phyloP scores from a whole-genome alignment of 2,888 invertebrate species.

The Axea sp. region DNA sequence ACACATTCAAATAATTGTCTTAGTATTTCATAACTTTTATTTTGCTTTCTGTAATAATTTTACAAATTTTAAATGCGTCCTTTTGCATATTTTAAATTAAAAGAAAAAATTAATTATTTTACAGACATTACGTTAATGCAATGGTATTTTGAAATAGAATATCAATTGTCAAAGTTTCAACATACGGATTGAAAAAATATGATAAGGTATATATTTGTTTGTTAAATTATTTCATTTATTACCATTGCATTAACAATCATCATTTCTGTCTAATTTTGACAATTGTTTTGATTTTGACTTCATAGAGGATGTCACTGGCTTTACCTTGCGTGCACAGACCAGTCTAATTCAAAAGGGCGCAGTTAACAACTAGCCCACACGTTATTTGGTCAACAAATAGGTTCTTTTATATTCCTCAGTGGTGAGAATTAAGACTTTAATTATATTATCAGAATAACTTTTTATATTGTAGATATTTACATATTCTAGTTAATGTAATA shows the following conservation, averaged over 20 bases:
- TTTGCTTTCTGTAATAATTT: background rate
- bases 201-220: background rate
- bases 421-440: constrained; percentile 45
- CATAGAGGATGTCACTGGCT: constrained; percentile 72
- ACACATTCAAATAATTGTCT: constrained; percentile 7
- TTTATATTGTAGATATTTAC: constrained; percentile 8
- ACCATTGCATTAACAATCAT: constrained; percentile 34
- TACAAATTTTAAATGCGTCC: background rate
- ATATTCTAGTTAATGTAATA: constrained; percentile 14
- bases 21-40: constrained; percentile 4
- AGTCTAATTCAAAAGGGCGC: constrained; percentile 67
- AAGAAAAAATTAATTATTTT: constrained; percentile 1
- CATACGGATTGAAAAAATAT: constrained; percentile 14
- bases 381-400: constrained; percentile 15
- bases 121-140: constrained; percentile 32
- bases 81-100: background rate
- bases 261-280: constrained; percentile 65
- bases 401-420: constrained; percentile 1
- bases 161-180: constrained; percentile 1
- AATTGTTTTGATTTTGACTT: constrained; percentile 68
- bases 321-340: constrained; percentile 70
- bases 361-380: constrained; percentile 64
- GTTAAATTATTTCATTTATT: constrained; percentile 8
- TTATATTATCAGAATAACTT: constrained; percentile 17
- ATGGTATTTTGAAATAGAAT: constrained; percentile 43